These are phyloP conservation scores for Mohoua ochrocephala DNA, from an alignment of 2,113 vertebrate species.

Conservation along the genomic window DNA sequence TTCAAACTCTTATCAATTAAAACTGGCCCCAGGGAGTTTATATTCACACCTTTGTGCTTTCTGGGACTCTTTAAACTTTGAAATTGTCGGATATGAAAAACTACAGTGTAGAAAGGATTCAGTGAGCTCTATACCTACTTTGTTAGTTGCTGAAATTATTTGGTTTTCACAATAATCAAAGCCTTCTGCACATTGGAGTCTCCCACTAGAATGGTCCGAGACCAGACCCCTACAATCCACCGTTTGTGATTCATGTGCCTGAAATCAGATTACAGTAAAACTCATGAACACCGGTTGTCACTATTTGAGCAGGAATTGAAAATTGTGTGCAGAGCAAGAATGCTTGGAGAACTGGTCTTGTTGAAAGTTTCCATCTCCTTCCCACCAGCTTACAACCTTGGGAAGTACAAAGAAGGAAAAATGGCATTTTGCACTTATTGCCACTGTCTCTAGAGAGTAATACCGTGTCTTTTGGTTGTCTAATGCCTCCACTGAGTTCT, in stretches of 20 bases:
- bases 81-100: neutral
- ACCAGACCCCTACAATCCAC: neutral
- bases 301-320: neutral
- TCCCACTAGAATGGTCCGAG: neutral
- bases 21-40: neutral
- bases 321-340: neutral
- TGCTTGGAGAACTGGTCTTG: neutral
- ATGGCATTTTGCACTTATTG: neutral
- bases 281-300: neutral
- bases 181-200: neutral
- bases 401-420: neutral
- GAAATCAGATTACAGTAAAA: neutral
- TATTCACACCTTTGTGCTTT: neutral
- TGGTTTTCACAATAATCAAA: neutral
- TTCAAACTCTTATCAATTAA: neutral
- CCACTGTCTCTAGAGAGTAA: neutral
- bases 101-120: neutral
- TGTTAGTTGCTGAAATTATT: neutral
- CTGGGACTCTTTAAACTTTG: neutral
- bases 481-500: neutral
- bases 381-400: neutral
- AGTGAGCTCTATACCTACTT: neutral
- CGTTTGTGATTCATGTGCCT: neutral
- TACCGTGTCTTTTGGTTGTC: neutral
- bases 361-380: neutral